phyloP scores from a whole-genome alignment of 53 echinoderm and acorn worm species.

The Luidia sarsii region DNA sequence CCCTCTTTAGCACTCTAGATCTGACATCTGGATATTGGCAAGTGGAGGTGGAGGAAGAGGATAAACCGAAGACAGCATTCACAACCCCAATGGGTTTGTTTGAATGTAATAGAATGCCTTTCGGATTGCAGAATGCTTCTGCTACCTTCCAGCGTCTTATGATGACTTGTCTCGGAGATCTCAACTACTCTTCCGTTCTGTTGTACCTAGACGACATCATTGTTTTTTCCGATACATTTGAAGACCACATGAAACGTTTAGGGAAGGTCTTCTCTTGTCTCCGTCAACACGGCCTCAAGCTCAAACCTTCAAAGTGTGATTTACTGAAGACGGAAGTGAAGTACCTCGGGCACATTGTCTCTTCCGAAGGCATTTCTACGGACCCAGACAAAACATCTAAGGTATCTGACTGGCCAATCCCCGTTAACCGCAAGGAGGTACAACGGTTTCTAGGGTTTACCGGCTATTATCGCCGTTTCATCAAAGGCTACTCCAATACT shows the following conservation, averaged over 20 bases:
- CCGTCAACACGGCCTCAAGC: not conserved
- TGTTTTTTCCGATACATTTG: conserved; percentile 17
- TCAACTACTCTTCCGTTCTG: conserved; percentile 10
- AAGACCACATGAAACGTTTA: conserved; percentile 14
- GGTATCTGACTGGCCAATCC: not conserved
- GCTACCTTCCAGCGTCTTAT: conserved; percentile 49
- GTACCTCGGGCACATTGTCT: conserved; percentile 15
- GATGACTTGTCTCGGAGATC: conserved; percentile 38
- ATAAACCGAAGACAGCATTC: no score
- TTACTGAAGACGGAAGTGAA: not conserved
- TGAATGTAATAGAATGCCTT: conserved; percentile 52
- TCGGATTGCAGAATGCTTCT: no score
- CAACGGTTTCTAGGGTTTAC: conserved; percentile 10
- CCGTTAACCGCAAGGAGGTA: not conserved
- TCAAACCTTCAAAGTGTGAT: conserved; percentile 7
- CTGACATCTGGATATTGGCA: no score
- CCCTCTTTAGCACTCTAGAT: conserved; percentile 23
- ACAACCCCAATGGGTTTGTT: conserved; percentile 36
- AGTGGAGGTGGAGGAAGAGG: no score
- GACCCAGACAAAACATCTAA: conserved; percentile 21
- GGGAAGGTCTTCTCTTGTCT: not conserved
- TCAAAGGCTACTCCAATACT: conserved; percentile 2
- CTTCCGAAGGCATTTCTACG: conserved; percentile 6
- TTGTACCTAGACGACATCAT: conserved; percentile 21
- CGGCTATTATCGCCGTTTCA: conserved; percentile 6